Conservation (phyloP, 2,888 invertebrate genomes). For the Plusia festucae region DNA sequence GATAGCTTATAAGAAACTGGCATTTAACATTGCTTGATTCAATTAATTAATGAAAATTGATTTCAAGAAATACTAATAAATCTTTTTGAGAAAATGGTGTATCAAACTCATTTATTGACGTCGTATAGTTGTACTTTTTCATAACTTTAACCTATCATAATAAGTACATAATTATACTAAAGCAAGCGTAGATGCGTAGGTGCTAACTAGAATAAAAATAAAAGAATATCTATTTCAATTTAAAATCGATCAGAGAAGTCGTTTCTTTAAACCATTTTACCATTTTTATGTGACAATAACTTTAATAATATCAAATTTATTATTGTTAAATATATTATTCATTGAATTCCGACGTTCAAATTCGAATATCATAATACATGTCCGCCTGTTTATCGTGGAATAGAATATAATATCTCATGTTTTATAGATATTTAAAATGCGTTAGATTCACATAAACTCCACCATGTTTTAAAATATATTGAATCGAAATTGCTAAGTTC, state of each 20-base stretch:
- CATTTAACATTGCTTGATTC: too few species aligned
- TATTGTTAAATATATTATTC: constrained; percentile 28
- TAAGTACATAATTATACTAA: neutral
- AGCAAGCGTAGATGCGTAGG: constrained; percentile 3
- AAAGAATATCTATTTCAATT: constrained; percentile 30
- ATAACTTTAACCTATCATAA: neutral
- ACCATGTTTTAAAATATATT: too few species aligned
- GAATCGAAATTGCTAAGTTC: too few species aligned
- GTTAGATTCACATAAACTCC: neutral
- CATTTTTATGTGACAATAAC: constrained; percentile 36
- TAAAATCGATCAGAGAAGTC: constrained; percentile 19
- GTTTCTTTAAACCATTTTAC: constrained; percentile 34
- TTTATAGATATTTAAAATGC: constrained; percentile 2
- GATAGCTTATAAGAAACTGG: neutral
- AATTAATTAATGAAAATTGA: too few species aligned
- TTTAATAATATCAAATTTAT: constrained; percentile 42
- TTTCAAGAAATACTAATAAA: too few species aligned
- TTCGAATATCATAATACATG: constrained; percentile 23
- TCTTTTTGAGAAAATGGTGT: too few species aligned
- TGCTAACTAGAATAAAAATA: constrained; percentile 28
- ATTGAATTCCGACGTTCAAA: constrained; percentile 29
- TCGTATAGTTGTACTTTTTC: neutral
- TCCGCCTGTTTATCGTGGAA: constrained; percentile 14
- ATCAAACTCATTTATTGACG: too few species aligned
- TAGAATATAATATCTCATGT: neutral